Conservation (phyloP, 2,888 invertebrate species). For the Rapana venosa region DNA sequence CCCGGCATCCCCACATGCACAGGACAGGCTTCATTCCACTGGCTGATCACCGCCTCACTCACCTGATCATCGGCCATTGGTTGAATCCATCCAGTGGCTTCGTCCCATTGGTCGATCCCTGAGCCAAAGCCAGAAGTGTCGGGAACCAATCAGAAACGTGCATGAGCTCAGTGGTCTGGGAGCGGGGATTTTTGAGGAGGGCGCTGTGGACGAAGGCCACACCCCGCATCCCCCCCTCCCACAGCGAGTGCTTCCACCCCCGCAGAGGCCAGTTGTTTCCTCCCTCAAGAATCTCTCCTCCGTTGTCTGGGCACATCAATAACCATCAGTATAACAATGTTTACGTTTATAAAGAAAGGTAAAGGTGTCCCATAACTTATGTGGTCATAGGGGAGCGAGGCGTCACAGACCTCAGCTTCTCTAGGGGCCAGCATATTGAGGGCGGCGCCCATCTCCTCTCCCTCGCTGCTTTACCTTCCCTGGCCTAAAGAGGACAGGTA, state of each 20-base stretch:
- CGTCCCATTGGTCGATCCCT: conserved; percentile 66
- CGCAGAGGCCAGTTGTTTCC: conserved; percentile 76
- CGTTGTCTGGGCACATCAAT: conserved; percentile 81
- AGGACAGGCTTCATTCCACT: too few species aligned
- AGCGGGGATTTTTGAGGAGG: conserved; percentile 55
- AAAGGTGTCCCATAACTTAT: too few species aligned
- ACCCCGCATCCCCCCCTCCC: conserved; percentile 76
- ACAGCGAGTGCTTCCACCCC: conserved; percentile 75
- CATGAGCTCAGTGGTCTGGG: conserved; percentile 61
- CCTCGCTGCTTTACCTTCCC: too few species aligned
- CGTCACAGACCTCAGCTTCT: too few species aligned
- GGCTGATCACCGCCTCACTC: too few species aligned
- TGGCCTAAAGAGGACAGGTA: too few species aligned
- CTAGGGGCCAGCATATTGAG: too few species aligned
- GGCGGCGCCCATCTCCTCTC: too few species aligned
- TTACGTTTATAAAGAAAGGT: too few species aligned
- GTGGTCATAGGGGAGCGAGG: too few species aligned
- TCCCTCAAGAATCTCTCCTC: conserved; percentile 72
- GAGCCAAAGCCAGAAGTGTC: conserved; percentile 70
- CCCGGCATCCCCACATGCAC: too few species aligned
- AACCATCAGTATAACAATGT: too few species aligned
- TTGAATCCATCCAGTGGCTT: conserved; percentile 72
- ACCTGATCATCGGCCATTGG: conserved; percentile 75
- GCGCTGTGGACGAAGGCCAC: conserved; percentile 72
- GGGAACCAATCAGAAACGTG: conserved; percentile 77